Percentiles rank a stretch among this genome's conserved stretches.
Conservation (phyloP, 2,113 vertebrate genomes). For the Aldabrachelys gigantea region DNA sequence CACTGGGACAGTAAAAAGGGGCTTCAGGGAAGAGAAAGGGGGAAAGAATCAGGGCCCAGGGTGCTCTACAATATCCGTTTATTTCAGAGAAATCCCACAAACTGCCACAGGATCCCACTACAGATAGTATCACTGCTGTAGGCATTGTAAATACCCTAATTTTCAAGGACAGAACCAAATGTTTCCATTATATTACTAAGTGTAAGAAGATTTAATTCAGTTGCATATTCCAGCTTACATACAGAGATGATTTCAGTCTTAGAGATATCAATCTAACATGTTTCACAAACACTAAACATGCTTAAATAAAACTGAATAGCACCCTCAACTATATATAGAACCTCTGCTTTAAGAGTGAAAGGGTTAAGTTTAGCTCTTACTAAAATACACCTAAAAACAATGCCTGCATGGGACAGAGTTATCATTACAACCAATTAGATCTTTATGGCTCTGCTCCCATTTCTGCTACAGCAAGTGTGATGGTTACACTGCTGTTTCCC, state of each 20-base stretch:
- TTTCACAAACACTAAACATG: not conserved
- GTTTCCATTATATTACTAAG: not conserved
- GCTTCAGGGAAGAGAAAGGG: not conserved
- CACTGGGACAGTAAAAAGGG: not conserved
- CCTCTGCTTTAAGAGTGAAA: not conserved
- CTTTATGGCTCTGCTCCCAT: not conserved
- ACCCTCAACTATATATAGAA: not conserved
- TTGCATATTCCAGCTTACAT: not conserved
- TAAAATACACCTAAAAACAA: not conserved
- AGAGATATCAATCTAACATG: not conserved
- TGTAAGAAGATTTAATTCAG: not conserved
- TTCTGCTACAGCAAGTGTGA: slow-evolving; percentile 26
- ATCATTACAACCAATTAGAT: not conserved
- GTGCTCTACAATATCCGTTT: rapidly evolving
- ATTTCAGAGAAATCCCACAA: rapidly evolving
- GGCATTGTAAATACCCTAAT: not conserved
- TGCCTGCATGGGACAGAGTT: not conserved
- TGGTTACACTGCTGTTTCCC: not conserved
- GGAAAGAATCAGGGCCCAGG: not conserved
- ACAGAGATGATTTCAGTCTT: not conserved
- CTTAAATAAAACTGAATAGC: not conserved
- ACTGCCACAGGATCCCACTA: rapidly evolving
- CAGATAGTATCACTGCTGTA: rapidly evolving
- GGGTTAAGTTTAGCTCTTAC: not conserved
- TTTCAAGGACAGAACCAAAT: not conserved